phyloP scores from a whole-genome alignment of 1,140 invertebrate genomes.

The Lordiphosa clarofinis region DNA sequence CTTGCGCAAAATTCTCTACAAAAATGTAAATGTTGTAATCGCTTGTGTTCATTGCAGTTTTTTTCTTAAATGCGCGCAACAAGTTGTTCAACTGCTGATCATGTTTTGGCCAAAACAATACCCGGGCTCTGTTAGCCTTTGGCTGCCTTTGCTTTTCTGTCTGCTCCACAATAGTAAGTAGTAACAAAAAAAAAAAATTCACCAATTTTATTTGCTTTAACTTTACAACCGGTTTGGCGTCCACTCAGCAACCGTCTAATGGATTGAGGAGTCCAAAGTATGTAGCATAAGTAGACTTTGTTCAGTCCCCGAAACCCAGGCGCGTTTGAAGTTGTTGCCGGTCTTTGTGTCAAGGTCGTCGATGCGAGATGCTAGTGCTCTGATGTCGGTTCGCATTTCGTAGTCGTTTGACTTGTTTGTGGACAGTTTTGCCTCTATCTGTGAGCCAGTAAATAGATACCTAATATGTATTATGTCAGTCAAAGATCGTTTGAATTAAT shows the following conservation, averaged over 20 bases:
- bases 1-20: slow-evolving; percentile 27
- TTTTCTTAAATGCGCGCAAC: slow-evolving; percentile 49
- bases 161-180: slow-evolving; percentile 60
- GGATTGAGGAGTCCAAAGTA: too few species aligned
- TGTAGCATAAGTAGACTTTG: too few species aligned
- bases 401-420: slow-evolving; percentile 3
- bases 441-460: too few species aligned
- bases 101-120: slow-evolving; percentile 70
- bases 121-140: slow-evolving; percentile 40
- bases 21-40: slow-evolving; percentile 43
- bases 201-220: not conserved
- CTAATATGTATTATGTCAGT: too few species aligned
- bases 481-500: slow-evolving; percentile 9
- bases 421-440: not conserved
- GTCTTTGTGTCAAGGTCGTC: slow-evolving; percentile 76
- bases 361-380: slow-evolving; percentile 19
- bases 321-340: slow-evolving; percentile 49
- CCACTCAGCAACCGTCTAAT: too few species aligned
- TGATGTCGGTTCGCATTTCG: not conserved
- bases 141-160: slow-evolving; percentile 44
- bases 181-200: slow-evolving; percentile 1
- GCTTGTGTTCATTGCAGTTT: slow-evolving; percentile 21
- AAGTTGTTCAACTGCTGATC: slow-evolving; percentile 32
- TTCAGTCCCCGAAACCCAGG: not conserved
- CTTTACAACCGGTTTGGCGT: too few species aligned